Evolutionary conservation across 1,140 invertebrate species (phyloP), one percentile per base, ranked within the genome.

Genomic region (Hylaeus anthracinus): DNA sequence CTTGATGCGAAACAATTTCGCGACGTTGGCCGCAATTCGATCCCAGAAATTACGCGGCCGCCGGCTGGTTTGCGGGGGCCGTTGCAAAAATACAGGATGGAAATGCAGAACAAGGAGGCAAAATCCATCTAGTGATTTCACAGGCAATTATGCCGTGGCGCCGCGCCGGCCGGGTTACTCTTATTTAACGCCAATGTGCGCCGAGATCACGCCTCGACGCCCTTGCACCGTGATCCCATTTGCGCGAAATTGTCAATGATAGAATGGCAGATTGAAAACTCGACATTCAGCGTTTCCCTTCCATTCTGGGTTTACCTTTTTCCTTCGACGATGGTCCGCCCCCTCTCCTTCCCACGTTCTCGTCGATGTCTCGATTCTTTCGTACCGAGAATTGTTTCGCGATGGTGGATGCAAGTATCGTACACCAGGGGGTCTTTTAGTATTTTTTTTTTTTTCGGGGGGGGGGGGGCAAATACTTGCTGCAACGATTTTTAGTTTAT

Each of bases 181-280:
- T 92, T 93, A 93, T 94, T 94, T 93, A 93, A 93, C 91, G 93
- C 92, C 92, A 93, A 93, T 93, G 92, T 93, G 93, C 88, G 83
- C 90, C 90, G 87, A 87, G 87, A 82, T 83, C 88, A 91, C 90
- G 91, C 88, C 86, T 90, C 84, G 86, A 58, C 82, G 88, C 76
- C 78, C 86, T 81, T 82, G 75, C 83, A 82, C 82, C 83, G 85
- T 85, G 84, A 92, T 92, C 89, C 88, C 85, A 91, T 92, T 92
- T 92, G 88, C 90, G 79, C 88, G 88, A 91, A 92, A 92, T 91
- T 93, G 91, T 92, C 91, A 91, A 90, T 92, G 89, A 93, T 92
- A 90, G 90, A 92, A 92, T 91, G 86, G 90, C 77, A 92, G 88
- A 93, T 92, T 92, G 92, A 92, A 92, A 92, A 91, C 84, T 84